Base-by-base conservation (phyloP, 30 jellyfish, hydroid and myxozoan genomes). In the Aurelia sp. region DNA sequence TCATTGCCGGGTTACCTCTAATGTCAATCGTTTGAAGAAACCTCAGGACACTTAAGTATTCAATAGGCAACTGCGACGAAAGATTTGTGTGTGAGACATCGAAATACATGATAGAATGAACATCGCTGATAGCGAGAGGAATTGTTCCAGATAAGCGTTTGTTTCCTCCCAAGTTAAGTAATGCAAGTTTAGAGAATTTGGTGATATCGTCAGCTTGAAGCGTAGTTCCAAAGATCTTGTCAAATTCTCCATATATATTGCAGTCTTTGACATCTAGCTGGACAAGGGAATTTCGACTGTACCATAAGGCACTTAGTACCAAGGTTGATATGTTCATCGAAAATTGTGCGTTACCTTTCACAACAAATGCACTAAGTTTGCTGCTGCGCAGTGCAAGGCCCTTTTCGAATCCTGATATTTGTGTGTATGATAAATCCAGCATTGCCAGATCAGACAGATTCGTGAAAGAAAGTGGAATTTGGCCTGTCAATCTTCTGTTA, bases 111-210 rank as follows among this genome's bases (percentile, higher is more conserved):
- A 87, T 30, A 19, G 65, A 62, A 4, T 85, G 64, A 20, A 22
- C 50, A 23, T 85, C 69, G 13, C 78, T 33, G 13, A 76, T 78
- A 11, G 96, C 90, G 60, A 68, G 78, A 0, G 96, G 90, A 12
- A 87, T 78, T 15, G 86, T 78, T 20, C 96, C 96, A 27, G 4
- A 59, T 35, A 87, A 63, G 9, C 74, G 33, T 40, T n/a, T 57
- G 83, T 87, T 87, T 23, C 87, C 90, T 4, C 96, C 85, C 58
- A 87, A 37, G 64, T 77, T 63, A 10, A 87, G 78, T 44, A 76
- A 66, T 12, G 70, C 85, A 64, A 87, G 60, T 40, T 51, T 87
- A 11, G 90, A 48, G 52, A 87, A 87, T 53, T 52, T 19, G 82
- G 63, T 61, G 21, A 76, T 74, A 3, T 86, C 86, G 58, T 51